Percentiles rank a stretch among this genome's conserved stretches.
Conservation (phyloP, 1,140 invertebrate genomes). For the Trichonephila inaurata region DNA sequence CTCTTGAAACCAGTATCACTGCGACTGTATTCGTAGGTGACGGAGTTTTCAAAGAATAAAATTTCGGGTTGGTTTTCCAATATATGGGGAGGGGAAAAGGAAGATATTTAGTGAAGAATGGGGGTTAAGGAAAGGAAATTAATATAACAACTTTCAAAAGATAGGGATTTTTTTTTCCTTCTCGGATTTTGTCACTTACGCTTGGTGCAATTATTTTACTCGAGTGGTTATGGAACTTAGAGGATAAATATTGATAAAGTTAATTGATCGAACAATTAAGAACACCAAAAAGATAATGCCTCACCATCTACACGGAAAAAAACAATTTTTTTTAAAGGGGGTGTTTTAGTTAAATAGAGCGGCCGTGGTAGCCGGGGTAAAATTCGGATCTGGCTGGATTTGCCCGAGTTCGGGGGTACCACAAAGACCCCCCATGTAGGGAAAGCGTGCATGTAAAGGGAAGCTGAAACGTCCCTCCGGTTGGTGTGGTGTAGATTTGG, state of each 20-base stretch:
- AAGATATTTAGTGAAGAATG: not conserved
- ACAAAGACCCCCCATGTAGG: too few relatives aligned
- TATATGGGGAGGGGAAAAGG: not conserved
- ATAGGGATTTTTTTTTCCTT: not conserved
- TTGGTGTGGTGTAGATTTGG: too few relatives aligned
- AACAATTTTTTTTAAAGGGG: too few relatives aligned
- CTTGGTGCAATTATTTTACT: not conserved
- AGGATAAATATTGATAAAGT: conserved; percentile 30
- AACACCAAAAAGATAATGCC: too few relatives aligned
- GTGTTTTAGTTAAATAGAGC: too few relatives aligned
- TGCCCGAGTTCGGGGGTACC: too few relatives aligned
- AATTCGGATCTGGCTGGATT: too few relatives aligned
- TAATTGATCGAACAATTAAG: conserved; percentile 14
- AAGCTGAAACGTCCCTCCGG: too few relatives aligned
- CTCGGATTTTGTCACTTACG: not conserved
- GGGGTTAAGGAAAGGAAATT: conserved; percentile 1
- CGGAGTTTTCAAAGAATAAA: conserved; percentile 7
- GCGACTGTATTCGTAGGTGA: conserved; percentile 21
- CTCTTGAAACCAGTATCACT: conserved; percentile 19
- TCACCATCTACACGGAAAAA: too few relatives aligned
- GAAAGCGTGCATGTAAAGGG: too few relatives aligned
- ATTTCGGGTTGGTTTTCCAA: too few relatives aligned
- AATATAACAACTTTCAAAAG: not conserved
- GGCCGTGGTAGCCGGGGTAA: too few relatives aligned
- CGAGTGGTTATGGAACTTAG: not conserved